Evolutionary conservation across 2,888 invertebrate species (phyloP).

Genomic region (Drosophila yooni): DNA sequence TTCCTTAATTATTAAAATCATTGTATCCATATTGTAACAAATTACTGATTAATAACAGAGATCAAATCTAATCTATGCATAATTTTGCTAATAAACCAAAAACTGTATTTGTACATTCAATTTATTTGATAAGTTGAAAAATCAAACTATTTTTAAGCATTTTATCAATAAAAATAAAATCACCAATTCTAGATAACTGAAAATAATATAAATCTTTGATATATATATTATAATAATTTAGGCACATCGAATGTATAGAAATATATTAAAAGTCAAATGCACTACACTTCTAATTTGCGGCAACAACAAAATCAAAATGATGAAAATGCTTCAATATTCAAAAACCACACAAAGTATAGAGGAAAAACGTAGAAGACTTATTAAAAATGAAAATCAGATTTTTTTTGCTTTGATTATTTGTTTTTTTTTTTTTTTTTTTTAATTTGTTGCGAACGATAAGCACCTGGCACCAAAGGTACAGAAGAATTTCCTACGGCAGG

Average conservation of each 20-base stretch:
- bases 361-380: constrained; percentile 37
- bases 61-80: constrained; percentile 43
- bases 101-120: constrained; percentile 48
- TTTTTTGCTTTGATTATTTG: constrained; percentile 40
- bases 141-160: constrained; percentile 38
- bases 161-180: constrained; percentile 34
- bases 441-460: constrained; percentile 82
- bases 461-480: constrained; percentile 86
- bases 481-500: constrained; percentile 85
- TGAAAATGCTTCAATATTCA: constrained; percentile 54
- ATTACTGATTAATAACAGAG: constrained; percentile 8
- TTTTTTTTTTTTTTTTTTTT: constrained; percentile 49
- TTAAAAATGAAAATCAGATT: constrained; percentile 50
- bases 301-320: constrained; percentile 51
- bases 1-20: constrained; percentile 1
- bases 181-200: constrained; percentile 70
- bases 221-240: constrained; percentile 38
- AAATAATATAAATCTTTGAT: constrained; percentile 40
- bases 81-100: constrained; percentile 43
- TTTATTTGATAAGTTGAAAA: constrained; percentile 24
- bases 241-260: constrained; percentile 60
- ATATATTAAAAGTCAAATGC: constrained; percentile 56
- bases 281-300: constrained; percentile 57
- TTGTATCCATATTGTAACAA: neutral
- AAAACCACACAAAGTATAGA: constrained; percentile 53